Conservation (phyloP, 1,140 invertebrate genomes). For the Platorchestia sp. region DNA sequence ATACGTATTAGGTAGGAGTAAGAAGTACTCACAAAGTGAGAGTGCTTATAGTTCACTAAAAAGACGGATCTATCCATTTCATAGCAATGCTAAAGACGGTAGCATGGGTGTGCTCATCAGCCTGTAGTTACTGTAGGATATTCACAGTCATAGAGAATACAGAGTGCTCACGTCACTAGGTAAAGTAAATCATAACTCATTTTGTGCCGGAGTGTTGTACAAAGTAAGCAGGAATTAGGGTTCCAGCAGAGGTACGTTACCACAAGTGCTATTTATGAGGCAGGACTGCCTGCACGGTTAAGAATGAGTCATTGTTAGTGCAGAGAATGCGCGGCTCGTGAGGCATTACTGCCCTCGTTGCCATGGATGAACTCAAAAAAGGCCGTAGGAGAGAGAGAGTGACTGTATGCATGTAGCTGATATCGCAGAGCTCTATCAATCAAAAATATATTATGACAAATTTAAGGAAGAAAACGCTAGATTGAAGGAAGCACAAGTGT, state of each 20-base stretch:
- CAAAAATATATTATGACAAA: background rate
- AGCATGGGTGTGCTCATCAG: conserved; percentile 20
- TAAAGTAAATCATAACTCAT: conserved; percentile 21
- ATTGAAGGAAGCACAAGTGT: too few relatives aligned
- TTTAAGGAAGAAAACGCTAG: too few relatives aligned
- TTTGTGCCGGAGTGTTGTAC: background rate
- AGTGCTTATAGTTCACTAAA: conserved; percentile 47
- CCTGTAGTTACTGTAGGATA: conserved; percentile 37
- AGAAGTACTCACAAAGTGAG: conserved; percentile 35
- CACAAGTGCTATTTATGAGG: background rate
- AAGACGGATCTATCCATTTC: conserved; percentile 20
- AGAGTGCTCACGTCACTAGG: conserved; percentile 21
- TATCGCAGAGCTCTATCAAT: background rate
- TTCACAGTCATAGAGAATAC: background rate
- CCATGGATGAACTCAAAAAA: background rate
- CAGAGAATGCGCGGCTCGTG: background rate
- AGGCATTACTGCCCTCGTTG: background rate
- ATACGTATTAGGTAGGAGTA: conserved; percentile 21
- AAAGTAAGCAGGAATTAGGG: conserved; percentile 24
- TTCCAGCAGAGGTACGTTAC: background rate
- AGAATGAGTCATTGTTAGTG: background rate
- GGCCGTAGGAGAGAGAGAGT: too few relatives aligned
- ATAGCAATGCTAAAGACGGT: conserved; percentile 14
- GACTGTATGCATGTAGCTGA: background rate
- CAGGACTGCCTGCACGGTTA: background rate